These are phyloP conservation scores for Eueides isabella DNA, from an alignment of 1,140 invertebrate species.

Conservation along the genomic window DNA sequence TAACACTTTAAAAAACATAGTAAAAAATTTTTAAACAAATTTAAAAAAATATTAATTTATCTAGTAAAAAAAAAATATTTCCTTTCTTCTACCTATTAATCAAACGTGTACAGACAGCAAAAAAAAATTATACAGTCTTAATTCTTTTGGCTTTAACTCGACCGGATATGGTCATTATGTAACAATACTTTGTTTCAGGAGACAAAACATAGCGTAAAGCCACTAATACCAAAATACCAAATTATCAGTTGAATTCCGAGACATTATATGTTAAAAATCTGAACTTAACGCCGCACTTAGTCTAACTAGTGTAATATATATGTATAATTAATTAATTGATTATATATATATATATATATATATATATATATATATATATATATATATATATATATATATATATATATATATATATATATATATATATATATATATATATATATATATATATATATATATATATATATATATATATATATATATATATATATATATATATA, in stretches of 20 bases:
- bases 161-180: background rate
- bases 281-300: background rate
- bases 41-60: no score
- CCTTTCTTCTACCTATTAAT: background rate
- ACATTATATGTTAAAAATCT: background rate
- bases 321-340: no score
- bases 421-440: no score
- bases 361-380: no score
- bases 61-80: background rate
- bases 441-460: no score
- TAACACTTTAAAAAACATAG: no score
- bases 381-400: no score
- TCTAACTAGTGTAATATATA: no score
- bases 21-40: background rate
- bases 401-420: no score
- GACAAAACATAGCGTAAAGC: background rate
- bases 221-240: background rate
- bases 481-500: no score
- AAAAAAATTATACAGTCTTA: background rate
- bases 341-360: no score
- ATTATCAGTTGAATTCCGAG: background rate
- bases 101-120: background rate
- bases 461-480: no score
- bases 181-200: background rate
- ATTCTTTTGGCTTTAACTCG: conserved; percentile 5